Evolutionary conservation across 2,888 invertebrate genomes (phyloP).

Genomic region (Ctena decussata): DNA sequence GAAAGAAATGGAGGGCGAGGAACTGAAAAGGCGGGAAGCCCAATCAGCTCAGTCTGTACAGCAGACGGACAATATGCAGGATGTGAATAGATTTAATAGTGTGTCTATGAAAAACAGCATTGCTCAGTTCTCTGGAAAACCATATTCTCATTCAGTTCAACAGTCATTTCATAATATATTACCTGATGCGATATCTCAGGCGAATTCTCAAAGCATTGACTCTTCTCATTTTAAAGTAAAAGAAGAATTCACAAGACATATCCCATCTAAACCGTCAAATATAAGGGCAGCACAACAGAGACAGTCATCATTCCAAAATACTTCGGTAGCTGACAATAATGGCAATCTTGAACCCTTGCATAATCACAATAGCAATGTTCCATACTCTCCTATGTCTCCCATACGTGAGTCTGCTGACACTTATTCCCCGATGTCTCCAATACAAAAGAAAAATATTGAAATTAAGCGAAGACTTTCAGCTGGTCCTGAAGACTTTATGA

Average conservation of each 20-base stretch:
- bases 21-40: background rate
- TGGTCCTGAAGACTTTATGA: slow-evolving; percentile 59
- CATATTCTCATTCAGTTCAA: slow-evolving; percentile 13
- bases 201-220: background rate
- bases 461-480: slow-evolving; percentile 77
- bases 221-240: slow-evolving; percentile 24
- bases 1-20: background rate
- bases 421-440: slow-evolving; percentile 32
- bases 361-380: background rate
- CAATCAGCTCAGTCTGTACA: background rate
- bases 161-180: background rate
- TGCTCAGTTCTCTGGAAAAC: slow-evolving; percentile 9
- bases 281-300: slow-evolving; percentile 63
- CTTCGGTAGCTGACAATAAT: slow-evolving; percentile 6
- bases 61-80: background rate
- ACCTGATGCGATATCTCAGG: slow-evolving; percentile 38
- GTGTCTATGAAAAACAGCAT: background rate
- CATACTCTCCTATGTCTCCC: background rate
- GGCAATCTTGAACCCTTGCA: slow-evolving; percentile 13
- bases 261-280: slow-evolving; percentile 67
- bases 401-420: slow-evolving; percentile 23
- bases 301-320: slow-evolving; percentile 66
- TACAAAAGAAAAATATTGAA: slow-evolving; percentile 68
- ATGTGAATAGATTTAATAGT: slow-evolving; percentile 6
- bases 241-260: slow-evolving; percentile 61